These are phyloP conservation scores for Euphydryas editha DNA, from an alignment of 2,888 invertebrate genomes.

Conservation along the genomic window DNA sequence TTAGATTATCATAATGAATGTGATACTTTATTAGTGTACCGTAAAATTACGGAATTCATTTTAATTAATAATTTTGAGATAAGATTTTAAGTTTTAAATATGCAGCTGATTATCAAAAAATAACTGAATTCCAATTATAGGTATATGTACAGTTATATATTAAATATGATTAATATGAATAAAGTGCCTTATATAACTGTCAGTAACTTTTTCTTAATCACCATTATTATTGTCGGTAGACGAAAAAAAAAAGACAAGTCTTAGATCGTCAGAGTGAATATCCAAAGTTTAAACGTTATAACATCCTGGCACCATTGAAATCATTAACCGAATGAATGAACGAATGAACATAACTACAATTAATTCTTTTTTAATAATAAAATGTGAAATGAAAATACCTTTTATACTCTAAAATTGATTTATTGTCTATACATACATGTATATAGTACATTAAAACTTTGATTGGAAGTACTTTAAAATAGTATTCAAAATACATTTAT, in stretches of 20 bases:
- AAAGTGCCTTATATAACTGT: neutral
- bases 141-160: constrained; percentile 36
- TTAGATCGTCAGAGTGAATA: neutral
- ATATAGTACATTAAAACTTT: constrained; percentile 22
- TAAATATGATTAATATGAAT: constrained; percentile 19
- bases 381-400: neutral
- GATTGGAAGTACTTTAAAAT: constrained; percentile 26
- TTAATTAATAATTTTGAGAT: constrained; percentile 26
- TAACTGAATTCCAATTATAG: constrained; percentile 37
- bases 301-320: no score
- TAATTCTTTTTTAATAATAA: neutral
- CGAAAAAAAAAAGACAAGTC: neutral
- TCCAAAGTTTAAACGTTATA: no score
- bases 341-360: neutral
- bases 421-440: constrained; percentile 31
- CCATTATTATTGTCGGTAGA: neutral
- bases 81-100: constrained; percentile 41
- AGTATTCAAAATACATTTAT: constrained; percentile 31
- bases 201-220: neutral
- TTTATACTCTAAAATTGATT: constrained; percentile 28
- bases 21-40: constrained; percentile 40
- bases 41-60: constrained; percentile 21
- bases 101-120: constrained; percentile 71
- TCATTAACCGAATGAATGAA: no score
- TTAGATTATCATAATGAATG: constrained; percentile 34